phyloP scores from a whole-genome alignment of 1,140 invertebrate species.

The Samia ricini region DNA sequence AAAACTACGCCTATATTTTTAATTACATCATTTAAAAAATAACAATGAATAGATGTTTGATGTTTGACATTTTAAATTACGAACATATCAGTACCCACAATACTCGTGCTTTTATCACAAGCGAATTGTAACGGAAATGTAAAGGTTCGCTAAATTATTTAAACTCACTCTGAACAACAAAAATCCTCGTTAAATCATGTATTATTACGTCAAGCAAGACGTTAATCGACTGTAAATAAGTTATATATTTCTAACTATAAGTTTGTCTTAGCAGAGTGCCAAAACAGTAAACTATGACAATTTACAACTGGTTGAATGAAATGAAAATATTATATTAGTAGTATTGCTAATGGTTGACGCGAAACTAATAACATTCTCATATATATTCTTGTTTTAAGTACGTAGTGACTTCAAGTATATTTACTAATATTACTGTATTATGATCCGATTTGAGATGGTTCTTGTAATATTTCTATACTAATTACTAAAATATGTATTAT shows the following conservation, averaged over 20 bases:
- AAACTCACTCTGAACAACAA: neutral
- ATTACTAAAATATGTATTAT: neutral
- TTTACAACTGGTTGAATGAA: conserved; percentile 50
- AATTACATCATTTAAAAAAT: too few species aligned
- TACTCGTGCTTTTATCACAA: neutral
- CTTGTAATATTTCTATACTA: neutral
- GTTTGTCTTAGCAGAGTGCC: conserved; percentile 43
- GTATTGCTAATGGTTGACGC: conserved; percentile 6
- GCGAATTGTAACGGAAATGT: conserved; percentile 9
- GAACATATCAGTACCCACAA: too few species aligned
- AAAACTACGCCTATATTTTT: too few species aligned
- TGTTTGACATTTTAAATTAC: too few species aligned
- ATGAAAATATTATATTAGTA: conserved; percentile 57
- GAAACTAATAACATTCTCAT: conserved; percentile 3
- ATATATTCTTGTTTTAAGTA: neutral
- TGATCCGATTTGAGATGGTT: neutral
- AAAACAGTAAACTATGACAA: conserved; percentile 50
- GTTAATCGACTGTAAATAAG: conserved; percentile 20
- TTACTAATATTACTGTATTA: neutral
- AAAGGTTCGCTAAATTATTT: conserved; percentile 15
- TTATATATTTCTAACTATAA: conserved; percentile 36
- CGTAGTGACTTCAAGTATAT: neutral
- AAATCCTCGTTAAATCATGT: neutral
- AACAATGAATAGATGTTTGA: too few species aligned
- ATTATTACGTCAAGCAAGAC: neutral